These are phyloP conservation scores for Carassius carassius DNA, from an alignment of 2,113 vertebrate genomes.

Conservation along the genomic window DNA sequence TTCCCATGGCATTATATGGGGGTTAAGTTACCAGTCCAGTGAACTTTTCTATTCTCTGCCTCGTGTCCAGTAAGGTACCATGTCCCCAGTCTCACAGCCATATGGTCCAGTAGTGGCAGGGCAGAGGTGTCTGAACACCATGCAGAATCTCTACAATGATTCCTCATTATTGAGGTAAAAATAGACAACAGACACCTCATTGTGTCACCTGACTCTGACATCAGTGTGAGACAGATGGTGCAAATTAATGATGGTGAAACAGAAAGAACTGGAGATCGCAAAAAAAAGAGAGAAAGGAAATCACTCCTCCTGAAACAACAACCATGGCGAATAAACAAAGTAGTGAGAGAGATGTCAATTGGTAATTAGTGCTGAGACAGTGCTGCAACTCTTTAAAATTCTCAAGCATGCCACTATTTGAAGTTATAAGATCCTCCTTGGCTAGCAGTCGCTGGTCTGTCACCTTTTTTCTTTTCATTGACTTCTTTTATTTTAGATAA, in stretches of 20 bases:
- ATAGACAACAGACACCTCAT: slow-evolving; percentile 75
- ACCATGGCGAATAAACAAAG: slow-evolving; percentile 58
- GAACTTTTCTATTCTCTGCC: slow-evolving; percentile 49
- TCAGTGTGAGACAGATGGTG: slow-evolving; percentile 75
- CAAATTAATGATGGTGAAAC: slow-evolving; percentile 69
- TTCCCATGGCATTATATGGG: neutral
- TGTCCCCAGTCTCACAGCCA: slow-evolving; percentile 66
- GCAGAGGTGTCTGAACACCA: slow-evolving; percentile 64
- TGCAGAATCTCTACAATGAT: slow-evolving; percentile 67
- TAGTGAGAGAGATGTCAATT: slow-evolving; percentile 20
- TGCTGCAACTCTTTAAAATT: slow-evolving; percentile 42
- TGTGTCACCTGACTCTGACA: slow-evolving; percentile 71
- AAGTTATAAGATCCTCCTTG: slow-evolving; percentile 45
- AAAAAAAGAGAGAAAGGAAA: neutral
- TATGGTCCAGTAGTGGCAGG: slow-evolving; percentile 72
- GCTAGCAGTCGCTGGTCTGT: slow-evolving; percentile 45
- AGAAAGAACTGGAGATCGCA: slow-evolving; percentile 57
- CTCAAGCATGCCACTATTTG: slow-evolving; percentile 48
- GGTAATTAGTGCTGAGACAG: slow-evolving; percentile 42
- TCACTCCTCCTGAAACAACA: slow-evolving; percentile 42
- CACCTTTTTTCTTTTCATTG: neutral
- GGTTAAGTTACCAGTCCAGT: slow-evolving; percentile 14
- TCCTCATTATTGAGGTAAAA: slow-evolving; percentile 78
- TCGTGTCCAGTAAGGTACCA: slow-evolving; percentile 62
- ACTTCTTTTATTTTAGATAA: neutral